These are phyloP conservation scores for Todus mexicanus DNA, from an alignment of 2,797 vertebrate genomes.

Conservation along the genomic window DNA sequence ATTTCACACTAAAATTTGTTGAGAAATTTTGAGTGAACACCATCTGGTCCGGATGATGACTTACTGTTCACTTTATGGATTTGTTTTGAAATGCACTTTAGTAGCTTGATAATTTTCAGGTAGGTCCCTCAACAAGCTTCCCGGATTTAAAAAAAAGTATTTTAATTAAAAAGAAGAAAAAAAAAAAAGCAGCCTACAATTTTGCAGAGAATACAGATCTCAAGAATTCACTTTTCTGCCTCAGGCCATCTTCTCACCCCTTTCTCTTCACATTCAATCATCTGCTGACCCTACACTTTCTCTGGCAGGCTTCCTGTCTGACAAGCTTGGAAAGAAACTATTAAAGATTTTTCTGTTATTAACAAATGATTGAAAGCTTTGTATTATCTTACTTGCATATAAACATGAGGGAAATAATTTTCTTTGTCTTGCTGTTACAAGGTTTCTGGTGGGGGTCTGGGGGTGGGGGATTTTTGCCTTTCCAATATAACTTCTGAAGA, in stretches of 20 bases:
- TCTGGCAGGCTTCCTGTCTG: background rate
- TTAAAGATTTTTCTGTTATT: background rate
- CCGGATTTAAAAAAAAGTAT: background rate
- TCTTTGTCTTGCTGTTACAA: background rate
- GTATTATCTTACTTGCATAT: background rate
- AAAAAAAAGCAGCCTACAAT: background rate
- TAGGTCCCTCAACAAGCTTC: background rate
- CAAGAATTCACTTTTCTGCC: background rate
- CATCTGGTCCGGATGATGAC: slow-evolving; percentile 35
- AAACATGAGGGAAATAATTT: background rate
- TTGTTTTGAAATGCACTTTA: background rate
- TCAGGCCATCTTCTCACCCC: slow-evolving; percentile 3
- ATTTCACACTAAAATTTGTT: slow-evolving; percentile 39
- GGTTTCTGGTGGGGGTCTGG: background rate
- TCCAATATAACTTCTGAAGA: background rate
- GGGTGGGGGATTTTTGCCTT: background rate
- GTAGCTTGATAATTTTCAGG: background rate
- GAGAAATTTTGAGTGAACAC: slow-evolving; percentile 22
- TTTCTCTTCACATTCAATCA: background rate
- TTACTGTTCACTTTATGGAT: slow-evolving; percentile 32
- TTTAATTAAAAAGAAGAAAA: background rate
- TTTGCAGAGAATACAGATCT: background rate
- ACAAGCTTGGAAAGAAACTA: background rate
- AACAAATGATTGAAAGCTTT: background rate
- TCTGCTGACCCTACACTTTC: background rate